A percentile compares a stretch with the other conserved stretches of the same genome.
These are phyloP conservation scores for Harpalus rubripes DNA, from an alignment of 2,888 invertebrate species.

Conservation along the genomic window DNA sequence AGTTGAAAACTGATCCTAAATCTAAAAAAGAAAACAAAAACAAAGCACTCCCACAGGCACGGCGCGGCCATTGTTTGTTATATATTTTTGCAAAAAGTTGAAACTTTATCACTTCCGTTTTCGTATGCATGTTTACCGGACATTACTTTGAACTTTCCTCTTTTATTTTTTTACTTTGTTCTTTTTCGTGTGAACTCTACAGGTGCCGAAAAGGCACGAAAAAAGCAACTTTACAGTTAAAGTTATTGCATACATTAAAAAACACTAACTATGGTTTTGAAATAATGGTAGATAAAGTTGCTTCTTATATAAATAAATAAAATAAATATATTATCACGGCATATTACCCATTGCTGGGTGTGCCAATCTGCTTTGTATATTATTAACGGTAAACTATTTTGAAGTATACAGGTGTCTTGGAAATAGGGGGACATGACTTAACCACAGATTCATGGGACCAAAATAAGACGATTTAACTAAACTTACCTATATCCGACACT, in stretches of 20 bases:
- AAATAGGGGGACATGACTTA: too few species aligned
- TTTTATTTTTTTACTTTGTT: slow-evolving; percentile 8
- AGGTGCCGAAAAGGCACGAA: slow-evolving; percentile 1
- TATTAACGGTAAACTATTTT: too few species aligned
- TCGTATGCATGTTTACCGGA: slow-evolving; percentile 22
- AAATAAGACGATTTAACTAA: too few species aligned
- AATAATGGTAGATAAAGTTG: too few species aligned
- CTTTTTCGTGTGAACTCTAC: slow-evolving; percentile 13
- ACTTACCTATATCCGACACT: too few species aligned
- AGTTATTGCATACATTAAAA: slow-evolving; percentile 13
- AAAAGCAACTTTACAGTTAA: neutral
- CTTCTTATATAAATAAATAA: too few species aligned
- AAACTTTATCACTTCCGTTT: slow-evolving; percentile 29
- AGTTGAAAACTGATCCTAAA: slow-evolving; percentile 6
- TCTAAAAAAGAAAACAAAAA: slow-evolving; percentile 5
- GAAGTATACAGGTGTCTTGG: too few species aligned
- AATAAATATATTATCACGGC: too few species aligned
- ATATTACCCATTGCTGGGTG: too few species aligned
- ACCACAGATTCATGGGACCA: too few species aligned
- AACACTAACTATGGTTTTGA: neutral
- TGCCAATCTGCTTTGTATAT: too few species aligned
- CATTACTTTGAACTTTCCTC: neutral
- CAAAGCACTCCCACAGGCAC: neutral
- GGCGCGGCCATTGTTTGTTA: neutral
- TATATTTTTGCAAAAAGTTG: slow-evolving; percentile 15